Evolutionary conservation across 2,797 vertebrate species (phyloP).

Genomic region (Melanogrammus aeglefinus): DNA sequence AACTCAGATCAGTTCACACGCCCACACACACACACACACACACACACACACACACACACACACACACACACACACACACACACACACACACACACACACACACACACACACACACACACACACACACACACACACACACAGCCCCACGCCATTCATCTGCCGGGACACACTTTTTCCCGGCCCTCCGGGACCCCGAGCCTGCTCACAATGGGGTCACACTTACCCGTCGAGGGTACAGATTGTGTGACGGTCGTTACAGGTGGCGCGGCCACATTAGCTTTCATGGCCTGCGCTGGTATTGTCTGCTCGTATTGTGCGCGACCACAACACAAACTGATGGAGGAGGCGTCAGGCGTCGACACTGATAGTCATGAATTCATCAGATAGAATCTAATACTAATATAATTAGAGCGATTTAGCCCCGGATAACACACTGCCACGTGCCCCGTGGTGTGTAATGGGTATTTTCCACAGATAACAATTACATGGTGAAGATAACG

Average conservation of each 20-base stretch:
- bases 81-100: no score
- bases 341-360: background rate
- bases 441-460: background rate
- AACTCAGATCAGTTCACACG: no score
- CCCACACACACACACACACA: no score
- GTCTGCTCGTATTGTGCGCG: constrained; percentile 13
- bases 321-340: background rate
- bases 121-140: constrained; percentile 14
- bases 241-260: constrained; percentile 67
- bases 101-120: no score
- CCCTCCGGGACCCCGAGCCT: constrained; percentile 42
- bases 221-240: constrained; percentile 54
- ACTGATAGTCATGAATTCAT: constrained; percentile 1
- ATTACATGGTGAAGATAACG: background rate
- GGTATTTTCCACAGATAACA: background rate
- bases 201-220: constrained; percentile 62
- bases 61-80: no score
- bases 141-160: constrained; percentile 25
- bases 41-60: no score
- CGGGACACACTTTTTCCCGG: constrained; percentile 56
- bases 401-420: background rate
- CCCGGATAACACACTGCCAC: background rate
- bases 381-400: background rate
- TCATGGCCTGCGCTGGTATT: constrained; percentile 36
- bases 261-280: constrained; percentile 53